Evolutionary conservation across 2,797 vertebrate species (phyloP).

Genomic region (Ispidina picta): DNA sequence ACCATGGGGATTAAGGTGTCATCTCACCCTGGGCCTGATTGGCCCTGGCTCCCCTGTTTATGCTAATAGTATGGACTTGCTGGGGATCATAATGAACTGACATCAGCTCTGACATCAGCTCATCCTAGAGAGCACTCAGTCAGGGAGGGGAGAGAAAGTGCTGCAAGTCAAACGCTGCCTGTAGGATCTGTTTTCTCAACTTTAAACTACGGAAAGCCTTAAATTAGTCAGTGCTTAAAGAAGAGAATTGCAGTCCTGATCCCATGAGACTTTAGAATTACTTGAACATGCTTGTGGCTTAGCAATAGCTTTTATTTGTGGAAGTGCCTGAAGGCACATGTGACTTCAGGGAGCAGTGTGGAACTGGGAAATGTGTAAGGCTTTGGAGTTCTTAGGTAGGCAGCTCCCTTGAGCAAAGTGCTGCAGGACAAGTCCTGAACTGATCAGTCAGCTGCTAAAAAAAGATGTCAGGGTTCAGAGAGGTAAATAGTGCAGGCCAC

Average conservation of each 20-base stretch:
- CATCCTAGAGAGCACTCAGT: background rate
- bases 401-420: background rate
- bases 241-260: slow-evolving; percentile 40
- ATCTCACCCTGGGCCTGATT: background rate
- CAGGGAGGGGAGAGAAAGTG: slow-evolving; percentile 6
- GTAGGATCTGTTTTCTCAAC: background rate
- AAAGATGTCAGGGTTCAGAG: background rate
- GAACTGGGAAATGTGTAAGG: background rate
- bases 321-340: slow-evolving; percentile 40
- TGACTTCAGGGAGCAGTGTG: background rate
- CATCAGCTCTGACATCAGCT: background rate
- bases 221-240: slow-evolving; percentile 13
- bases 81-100: background rate
- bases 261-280: background rate
- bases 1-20: background rate
- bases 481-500: background rate
- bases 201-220: slow-evolving; percentile 23
- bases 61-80: background rate
- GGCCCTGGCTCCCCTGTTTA: background rate
- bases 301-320: slow-evolving; percentile 56
- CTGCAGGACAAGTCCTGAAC: background rate
- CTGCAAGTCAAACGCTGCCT: background rate
- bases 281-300: slow-evolving; percentile 45
- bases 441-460: background rate
- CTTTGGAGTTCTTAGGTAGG: background rate